These are phyloP conservation scores for Percina caprodes DNA, from an alignment of 2,113 vertebrate species.

Conservation along the genomic window DNA sequence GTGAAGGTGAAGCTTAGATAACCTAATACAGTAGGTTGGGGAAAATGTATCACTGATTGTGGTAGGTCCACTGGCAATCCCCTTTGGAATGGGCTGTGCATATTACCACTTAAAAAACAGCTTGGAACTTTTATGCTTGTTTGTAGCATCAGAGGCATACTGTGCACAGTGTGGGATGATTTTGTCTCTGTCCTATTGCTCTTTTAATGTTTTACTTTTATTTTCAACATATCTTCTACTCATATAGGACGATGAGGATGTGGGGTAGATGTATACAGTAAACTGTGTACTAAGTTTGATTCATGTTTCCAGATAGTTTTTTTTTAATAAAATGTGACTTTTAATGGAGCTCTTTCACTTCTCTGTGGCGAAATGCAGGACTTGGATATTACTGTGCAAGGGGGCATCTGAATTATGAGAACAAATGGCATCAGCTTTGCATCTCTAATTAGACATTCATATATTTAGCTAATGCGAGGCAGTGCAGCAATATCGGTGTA, in stretches of 20 bases:
- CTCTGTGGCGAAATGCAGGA: background rate
- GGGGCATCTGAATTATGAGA: constrained; percentile 47
- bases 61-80: constrained; percentile 10
- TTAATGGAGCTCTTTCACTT: constrained; percentile 20
- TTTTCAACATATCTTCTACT: background rate
- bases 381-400: background rate
- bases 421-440: constrained; percentile 51
- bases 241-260: background rate
- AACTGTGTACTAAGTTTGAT: background rate
- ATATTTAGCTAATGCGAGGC: constrained; percentile 56
- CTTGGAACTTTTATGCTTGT: background rate
- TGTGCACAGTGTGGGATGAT: constrained; percentile 15
- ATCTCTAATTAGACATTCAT: constrained; percentile 64
- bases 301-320: constrained; percentile 4
- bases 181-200: background rate
- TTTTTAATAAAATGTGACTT: background rate
- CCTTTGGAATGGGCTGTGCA: background rate
- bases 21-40: too few relatives aligned
- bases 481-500: constrained; percentile 43
- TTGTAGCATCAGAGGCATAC: background rate
- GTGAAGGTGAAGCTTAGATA: too few relatives aligned
- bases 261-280: background rate
- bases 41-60: constrained; percentile 9
- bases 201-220: background rate
- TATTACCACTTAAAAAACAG: constrained; percentile 10